A percentile compares a stretch with the other conserved stretches of the same genome.
Conservation (phyloP, 2,888 invertebrate genomes). For the Charanyca ferruginea region DNA sequence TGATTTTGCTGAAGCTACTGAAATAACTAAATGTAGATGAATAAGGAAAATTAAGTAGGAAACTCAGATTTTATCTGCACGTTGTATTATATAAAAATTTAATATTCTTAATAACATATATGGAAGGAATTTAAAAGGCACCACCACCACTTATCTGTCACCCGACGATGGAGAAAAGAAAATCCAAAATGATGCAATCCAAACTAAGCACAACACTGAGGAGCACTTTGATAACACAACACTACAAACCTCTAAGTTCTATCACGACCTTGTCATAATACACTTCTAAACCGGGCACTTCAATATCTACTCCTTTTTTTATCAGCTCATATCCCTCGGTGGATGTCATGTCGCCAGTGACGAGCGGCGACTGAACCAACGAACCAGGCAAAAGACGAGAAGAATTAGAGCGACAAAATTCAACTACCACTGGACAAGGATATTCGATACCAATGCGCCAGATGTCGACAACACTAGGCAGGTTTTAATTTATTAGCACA, state of each 20-base stretch:
- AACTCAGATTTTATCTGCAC: conserved; percentile 9
- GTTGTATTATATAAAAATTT: background rate
- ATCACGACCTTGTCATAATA: conserved; percentile 91
- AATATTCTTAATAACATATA: background rate
- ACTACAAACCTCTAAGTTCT: conserved; percentile 91
- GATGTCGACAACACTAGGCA: conserved; percentile 85
- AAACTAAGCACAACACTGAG: conserved; percentile 52
- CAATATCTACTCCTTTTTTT: conserved; percentile 87
- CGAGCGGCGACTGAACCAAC: conserved; percentile 76
- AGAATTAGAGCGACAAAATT: conserved; percentile 90
- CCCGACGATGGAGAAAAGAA: conserved; percentile 22
- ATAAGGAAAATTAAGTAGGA: conserved; percentile 44
- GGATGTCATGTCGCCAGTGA: conserved; percentile 86
- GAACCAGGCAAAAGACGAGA: conserved; percentile 80
- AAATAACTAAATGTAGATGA: conserved; percentile 3
- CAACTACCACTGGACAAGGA: conserved; percentile 85
- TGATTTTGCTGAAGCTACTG: background rate
- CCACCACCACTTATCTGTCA: conserved; percentile 51
- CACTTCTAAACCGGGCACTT: conserved; percentile 89
- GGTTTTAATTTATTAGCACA: conserved; percentile 76
- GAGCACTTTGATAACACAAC: conserved; percentile 58
- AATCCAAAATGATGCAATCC: conserved; percentile 44
- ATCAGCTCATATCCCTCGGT: conserved; percentile 90
- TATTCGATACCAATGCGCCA: conserved; percentile 88
- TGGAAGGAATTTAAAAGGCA: background rate